Percentiles rank a stretch among this genome's conserved stretches.
Conservation (phyloP, 1,140 invertebrate genomes). For the Dinoponera quadriceps region DNA sequence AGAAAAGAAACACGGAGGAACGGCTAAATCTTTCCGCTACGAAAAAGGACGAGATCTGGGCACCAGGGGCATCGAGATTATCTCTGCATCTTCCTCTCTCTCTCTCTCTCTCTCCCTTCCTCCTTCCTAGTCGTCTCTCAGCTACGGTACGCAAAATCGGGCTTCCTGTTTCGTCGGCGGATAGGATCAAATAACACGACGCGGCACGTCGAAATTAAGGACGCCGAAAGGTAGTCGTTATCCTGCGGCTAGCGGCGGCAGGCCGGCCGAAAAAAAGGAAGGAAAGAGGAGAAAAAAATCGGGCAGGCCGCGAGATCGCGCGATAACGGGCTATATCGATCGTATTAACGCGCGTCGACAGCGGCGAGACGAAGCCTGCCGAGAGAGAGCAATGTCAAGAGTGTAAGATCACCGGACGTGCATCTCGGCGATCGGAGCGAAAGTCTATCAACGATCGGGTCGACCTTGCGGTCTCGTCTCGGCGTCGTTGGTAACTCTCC, state of each 20-base stretch:
- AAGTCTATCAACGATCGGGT: slow-evolving; percentile 48
- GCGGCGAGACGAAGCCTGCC: slow-evolving; percentile 7
- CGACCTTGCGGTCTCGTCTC: slow-evolving; percentile 36
- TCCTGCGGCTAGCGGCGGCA: slow-evolving; percentile 18
- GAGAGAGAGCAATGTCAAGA: slow-evolving; percentile 43
- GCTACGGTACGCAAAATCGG: slow-evolving; percentile 38
- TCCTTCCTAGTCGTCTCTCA: background rate
- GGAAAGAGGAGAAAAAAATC: background rate
- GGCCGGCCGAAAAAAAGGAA: background rate
- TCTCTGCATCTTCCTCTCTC: background rate
- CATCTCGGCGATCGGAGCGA: slow-evolving; percentile 35
- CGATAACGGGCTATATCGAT: slow-evolving; percentile 43
- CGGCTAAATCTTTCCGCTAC: background rate
- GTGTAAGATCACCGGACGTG: slow-evolving; percentile 15
- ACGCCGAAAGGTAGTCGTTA: slow-evolving; percentile 55
- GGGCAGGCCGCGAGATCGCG: slow-evolving; percentile 29
- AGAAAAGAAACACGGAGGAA: too few relatives aligned
- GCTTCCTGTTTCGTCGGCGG: slow-evolving; percentile 50
- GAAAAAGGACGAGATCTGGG: background rate
- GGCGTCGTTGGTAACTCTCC: slow-evolving; percentile 38
- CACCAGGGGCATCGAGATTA: background rate
- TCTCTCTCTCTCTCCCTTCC: slow-evolving; percentile 11
- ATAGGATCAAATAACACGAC: slow-evolving; percentile 57
- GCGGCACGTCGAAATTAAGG: slow-evolving; percentile 52
- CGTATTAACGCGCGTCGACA: slow-evolving; percentile 42